These are phyloP conservation scores for Rotaria sp. DNA, from an alignment of 2,888 invertebrate genomes.

Conservation along the genomic window DNA sequence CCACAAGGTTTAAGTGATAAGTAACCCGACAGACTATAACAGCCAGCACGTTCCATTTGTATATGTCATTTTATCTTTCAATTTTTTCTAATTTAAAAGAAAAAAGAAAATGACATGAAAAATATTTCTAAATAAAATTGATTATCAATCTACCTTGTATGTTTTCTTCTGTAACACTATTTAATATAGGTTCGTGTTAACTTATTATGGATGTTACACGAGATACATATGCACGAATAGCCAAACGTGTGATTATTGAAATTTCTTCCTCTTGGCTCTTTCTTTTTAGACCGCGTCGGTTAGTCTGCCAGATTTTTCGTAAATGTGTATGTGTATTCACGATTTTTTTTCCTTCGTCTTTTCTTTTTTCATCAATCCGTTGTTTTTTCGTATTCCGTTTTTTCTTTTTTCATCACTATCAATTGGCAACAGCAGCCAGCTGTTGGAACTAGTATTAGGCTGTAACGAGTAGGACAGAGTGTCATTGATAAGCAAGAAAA, in stretches of 20 bases:
- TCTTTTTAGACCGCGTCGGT: not conserved
- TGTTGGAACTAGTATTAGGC: not conserved
- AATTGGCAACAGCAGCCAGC: constrained; percentile 19
- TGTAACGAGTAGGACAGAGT: not conserved
- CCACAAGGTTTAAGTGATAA: not conserved
- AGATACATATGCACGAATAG: not conserved
- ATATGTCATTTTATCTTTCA: not conserved
- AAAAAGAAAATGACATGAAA: not conserved
- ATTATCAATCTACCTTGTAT: not conserved
- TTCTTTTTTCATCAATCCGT: not conserved
- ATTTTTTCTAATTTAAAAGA: not conserved
- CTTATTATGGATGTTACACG: too few species aligned
- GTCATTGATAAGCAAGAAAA: not conserved
- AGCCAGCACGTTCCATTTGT: not conserved
- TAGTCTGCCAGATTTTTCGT: not conserved
- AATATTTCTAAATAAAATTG: not conserved
- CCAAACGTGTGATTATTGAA: not conserved
- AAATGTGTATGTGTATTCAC: not conserved
- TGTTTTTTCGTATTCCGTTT: constrained; percentile 8
- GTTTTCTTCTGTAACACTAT: not conserved
- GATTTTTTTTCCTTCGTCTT: not conserved
- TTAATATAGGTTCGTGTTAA: not conserved
- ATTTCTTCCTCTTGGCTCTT: not conserved
- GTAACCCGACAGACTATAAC: constrained; percentile 9
- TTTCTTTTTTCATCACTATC: not conserved